Evolutionary conservation across 2,888 invertebrate genomes (phyloP), one percentile per base, ranked within the genome.

Genomic region (Oligia latruncula): DNA sequence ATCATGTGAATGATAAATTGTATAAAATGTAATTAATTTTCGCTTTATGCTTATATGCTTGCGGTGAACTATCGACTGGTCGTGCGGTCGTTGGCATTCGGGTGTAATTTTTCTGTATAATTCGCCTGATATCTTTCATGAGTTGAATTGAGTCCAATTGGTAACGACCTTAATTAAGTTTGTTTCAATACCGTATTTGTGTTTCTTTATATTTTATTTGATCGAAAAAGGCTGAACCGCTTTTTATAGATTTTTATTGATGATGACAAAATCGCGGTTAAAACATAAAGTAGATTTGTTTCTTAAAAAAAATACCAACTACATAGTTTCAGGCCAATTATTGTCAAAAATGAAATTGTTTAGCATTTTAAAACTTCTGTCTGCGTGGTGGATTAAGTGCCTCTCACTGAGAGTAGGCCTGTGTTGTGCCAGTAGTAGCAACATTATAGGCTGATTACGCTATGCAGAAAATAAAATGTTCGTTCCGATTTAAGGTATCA

Each of bases 51-150:
- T n/a, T 85, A 67, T 29, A 72, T 64, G 20, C 29, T 74, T 52
- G 35, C 17, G 35, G 49, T 62, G 73, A 73, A 85, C 71, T 76
- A 73, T 71, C 17, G 72, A 35, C 76, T 70, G 85, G 71, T 23
- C 83, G 29, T 64, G 81, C 71, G 71, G 82, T 73, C 66, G 13
- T 72, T 84, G 71, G 20, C 74, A 60, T 72, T 85, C 35, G 17
- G 6, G 35, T 29, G n/a, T 74, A 65, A 13, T 74, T 62, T 73
- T 58, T 71, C 40, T 43, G n/a, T 43, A 49, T 68, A 58, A 35
- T 71, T 64, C 55, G 20, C 20, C 9, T 62, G 49, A 58, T 58
- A 71, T 67, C 4, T 74, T 71, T 84, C 40, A 55, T 46, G 23
- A 65, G 23, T 70, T 79, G 17, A 70, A 65, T 43, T 4, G 70